Evolutionary conservation across 2,797 vertebrate genomes (phyloP).

Genomic region (Cyclura pinguis): DNA sequence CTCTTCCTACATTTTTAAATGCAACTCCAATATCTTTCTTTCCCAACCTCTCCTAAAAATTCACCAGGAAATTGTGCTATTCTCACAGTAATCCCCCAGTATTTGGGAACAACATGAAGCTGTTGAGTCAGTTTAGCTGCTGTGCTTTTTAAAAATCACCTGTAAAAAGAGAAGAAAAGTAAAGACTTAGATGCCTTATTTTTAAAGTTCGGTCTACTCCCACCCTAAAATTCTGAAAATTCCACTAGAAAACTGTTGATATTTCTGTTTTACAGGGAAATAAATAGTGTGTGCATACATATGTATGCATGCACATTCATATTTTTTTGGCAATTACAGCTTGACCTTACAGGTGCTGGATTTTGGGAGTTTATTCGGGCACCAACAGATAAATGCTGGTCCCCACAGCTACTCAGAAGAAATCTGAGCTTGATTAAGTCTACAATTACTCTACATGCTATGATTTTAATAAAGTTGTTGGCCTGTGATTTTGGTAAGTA

Average conservation of each 20-base stretch:
- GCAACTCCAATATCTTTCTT: background rate
- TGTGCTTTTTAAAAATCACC: background rate
- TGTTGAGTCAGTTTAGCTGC: background rate
- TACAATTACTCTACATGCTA: background rate
- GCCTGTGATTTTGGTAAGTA: conserved; percentile 22
- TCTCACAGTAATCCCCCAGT: background rate
- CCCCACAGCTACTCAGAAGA: background rate
- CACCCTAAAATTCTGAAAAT: background rate
- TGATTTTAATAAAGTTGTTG: conserved; percentile 35
- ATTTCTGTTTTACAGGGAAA: background rate
- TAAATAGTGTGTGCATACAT: background rate
- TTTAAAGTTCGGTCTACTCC: background rate
- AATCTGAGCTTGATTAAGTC: conserved; percentile 12
- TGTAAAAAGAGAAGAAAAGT: background rate
- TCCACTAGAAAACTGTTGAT: background rate
- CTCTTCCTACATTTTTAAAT: too few species aligned
- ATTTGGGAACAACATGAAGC: background rate
- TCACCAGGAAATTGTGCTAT: background rate
- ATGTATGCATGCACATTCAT: background rate
- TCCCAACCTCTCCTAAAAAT: background rate
- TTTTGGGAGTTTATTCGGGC: background rate
- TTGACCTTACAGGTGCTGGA: background rate
- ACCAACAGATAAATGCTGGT: background rate
- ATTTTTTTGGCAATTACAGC: background rate
- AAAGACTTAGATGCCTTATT: background rate